Base-by-base conservation (phyloP, 2,113 vertebrate genomes). In the Riparia riparia region DNA sequence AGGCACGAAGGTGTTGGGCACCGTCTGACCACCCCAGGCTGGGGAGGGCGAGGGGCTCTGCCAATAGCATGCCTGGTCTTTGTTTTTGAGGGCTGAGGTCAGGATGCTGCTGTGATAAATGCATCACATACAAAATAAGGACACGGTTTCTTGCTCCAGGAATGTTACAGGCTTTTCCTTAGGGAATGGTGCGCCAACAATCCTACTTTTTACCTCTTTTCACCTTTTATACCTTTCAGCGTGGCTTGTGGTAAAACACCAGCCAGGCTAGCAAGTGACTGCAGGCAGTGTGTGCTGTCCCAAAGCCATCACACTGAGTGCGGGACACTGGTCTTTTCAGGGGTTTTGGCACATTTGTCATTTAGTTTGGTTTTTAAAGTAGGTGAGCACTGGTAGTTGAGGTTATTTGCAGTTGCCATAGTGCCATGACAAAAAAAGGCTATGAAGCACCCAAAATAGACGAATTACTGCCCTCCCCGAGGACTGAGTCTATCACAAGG, bases 81-180 rank as follows among this genome's bases (percentile, higher is more conserved):
- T 64, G 17, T 45, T 45, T 93, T 31, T 50, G 57, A 50, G 44
- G 39, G 16, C n/a, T 0, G 7, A 56, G 45, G 31, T 69, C 58
- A 65, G 60, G 29, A 42, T 34, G 78, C 29, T 56, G 14, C 50
- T 79, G 61, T 32, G 41, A 37, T 58, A 50, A 85, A 53, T 14
- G 9, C 31, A 28, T 53, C 25, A 15, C 1, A 2, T 24, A 17
- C 29, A 42, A 90, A 86, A 60, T 20, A 87, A 72, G 17, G 17
- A 20, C 6, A 3, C 0, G 0, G 1, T 28, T 78, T 34, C 31
- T 61, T 37, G 45, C 37, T 78, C 54, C 41, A 56, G 19, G 41
- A 84, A 39, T 14, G 20, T 31, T n/a, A 20, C 45, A 39, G 26
- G 20, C 64, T 70, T 54, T 34, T 60, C 73, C 73, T 32, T 11